Conservation (phyloP, 2,888 invertebrate species). For the Torymus auratus region DNA sequence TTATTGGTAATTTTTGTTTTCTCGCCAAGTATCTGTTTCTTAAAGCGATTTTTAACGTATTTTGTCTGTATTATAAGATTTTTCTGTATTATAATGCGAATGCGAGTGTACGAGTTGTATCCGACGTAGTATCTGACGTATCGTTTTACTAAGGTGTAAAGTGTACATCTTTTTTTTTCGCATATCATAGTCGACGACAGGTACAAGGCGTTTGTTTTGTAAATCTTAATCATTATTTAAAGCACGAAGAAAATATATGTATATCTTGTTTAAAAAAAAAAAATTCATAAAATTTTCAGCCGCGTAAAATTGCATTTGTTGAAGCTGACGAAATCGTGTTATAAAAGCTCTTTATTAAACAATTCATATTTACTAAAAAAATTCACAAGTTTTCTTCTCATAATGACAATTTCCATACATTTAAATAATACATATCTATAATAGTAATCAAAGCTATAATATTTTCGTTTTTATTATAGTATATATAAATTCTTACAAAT, state of each 20-base stretch:
- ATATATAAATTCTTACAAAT: background rate
- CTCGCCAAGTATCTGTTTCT: constrained; percentile 51
- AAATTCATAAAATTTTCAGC: constrained; percentile 48
- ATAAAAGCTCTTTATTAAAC: constrained; percentile 61
- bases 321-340: constrained; percentile 58
- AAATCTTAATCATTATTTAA: constrained; percentile 55
- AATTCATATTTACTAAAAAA: constrained; percentile 59
- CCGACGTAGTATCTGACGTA: constrained; percentile 14
- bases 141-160: constrained; percentile 50
- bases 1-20: constrained; percentile 48
- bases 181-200: constrained; percentile 35
- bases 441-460: constrained; percentile 43
- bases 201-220: constrained; percentile 55
- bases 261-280: constrained; percentile 58
- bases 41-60: constrained; percentile 52
- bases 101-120: constrained; percentile 50
- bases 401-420: constrained; percentile 36
- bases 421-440: constrained; percentile 39
- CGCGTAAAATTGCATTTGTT: constrained; percentile 57
- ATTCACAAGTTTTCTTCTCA: constrained; percentile 36
- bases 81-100: constrained; percentile 58
- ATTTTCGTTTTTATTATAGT: background rate
- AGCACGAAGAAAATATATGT: constrained; percentile 58
- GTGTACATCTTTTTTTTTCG: constrained; percentile 46
- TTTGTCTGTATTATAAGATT: constrained; percentile 57